These are phyloP conservation scores for Takifugu flavidus DNA, from an alignment of 2,113 vertebrate genomes.

Conservation along the genomic window DNA sequence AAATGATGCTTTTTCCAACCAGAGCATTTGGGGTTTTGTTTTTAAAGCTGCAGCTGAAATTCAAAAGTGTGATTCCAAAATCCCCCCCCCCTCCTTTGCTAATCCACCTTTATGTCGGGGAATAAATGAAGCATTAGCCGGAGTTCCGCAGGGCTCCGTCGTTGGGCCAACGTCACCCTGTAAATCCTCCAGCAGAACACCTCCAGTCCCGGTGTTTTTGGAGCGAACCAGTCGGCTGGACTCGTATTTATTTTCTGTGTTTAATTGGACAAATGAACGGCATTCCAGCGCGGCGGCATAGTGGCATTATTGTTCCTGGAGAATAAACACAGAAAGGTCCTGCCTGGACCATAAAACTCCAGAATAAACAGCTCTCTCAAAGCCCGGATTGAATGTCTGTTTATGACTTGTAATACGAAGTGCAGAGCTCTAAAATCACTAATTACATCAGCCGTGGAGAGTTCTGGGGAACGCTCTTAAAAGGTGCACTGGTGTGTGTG, in stretches of 20 bases:
- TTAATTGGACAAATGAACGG: conserved; percentile 71
- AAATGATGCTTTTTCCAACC: neutral
- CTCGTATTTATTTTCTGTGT: conserved; percentile 68
- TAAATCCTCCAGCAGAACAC: conserved; percentile 28
- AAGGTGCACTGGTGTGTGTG: conserved; percentile 22
- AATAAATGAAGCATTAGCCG: conserved; percentile 24
- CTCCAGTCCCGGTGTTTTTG: conserved; percentile 44
- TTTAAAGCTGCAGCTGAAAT: too few species aligned
- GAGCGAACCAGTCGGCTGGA: conserved; percentile 31
- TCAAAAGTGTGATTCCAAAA: conserved; percentile 24
- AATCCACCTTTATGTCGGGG: conserved; percentile 26
- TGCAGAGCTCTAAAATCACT: conserved; percentile 70
- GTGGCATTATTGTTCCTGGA: conserved; percentile 71
- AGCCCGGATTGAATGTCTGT: conserved; percentile 84
- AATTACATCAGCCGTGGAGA: conserved; percentile 72
- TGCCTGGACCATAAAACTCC: conserved; percentile 64
- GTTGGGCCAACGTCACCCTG: conserved; percentile 19
- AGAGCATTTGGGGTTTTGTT: too few species aligned
- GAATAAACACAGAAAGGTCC: conserved; percentile 68
- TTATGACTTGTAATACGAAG: conserved; percentile 77
- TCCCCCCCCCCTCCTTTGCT: neutral
- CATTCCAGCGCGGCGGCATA: conserved; percentile 58
- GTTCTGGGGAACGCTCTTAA: conserved; percentile 56
- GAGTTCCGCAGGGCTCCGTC: conserved; percentile 14
- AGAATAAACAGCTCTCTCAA: conserved; percentile 73